Evolutionary conservation across 2,888 invertebrate genomes (phyloP), one percentile per base, ranked within the genome.

Genomic region (Monoplex corrugatus): DNA sequence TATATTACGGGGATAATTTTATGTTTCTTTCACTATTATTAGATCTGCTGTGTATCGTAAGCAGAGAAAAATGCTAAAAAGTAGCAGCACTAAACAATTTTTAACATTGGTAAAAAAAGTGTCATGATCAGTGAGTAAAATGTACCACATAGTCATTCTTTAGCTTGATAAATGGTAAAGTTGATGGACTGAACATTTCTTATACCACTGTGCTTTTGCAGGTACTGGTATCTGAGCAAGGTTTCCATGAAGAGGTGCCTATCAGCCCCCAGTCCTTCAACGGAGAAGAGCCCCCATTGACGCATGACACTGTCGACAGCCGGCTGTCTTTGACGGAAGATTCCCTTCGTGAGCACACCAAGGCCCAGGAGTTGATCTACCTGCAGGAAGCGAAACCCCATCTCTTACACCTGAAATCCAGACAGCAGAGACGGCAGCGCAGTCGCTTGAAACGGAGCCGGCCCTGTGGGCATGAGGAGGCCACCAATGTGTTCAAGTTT

Each of bases 321-420:
- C 88, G 87, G 75, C 89, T 89, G 68, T 45, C 87, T 13, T 87
- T 91, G 68, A 91, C 91, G 32, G 90, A 91, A 63, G 91, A 90
- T 40, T 87, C 89, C 8, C 89, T 91, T 57, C 88, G 90, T 75
- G 90, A 90, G 44, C 91, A 91, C 83, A 91, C 91, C 35, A 91
- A 89, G 86, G 88, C 90, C 50, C 91, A 91, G 83, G 91, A 91
- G 87, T 68, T 89, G 72, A 87, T 91, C n/a, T 91, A 91, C 68
- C 89, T 91, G 32, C 91, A 91, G 89, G 87, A 84, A 32, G 87
- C 90, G 68, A 90, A 91, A 82, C 91, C 91, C 40, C 83, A 90
- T n/a, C 87, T 91, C 32, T 85, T 91, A 40, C 90, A 91, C 80
- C 86, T 89, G 85, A 80, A 87, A 28, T 82, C 83, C 16, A 68